These are phyloP conservation scores for Zapornia atra DNA, from an alignment of 2,113 vertebrate species.

Conservation along the genomic window DNA sequence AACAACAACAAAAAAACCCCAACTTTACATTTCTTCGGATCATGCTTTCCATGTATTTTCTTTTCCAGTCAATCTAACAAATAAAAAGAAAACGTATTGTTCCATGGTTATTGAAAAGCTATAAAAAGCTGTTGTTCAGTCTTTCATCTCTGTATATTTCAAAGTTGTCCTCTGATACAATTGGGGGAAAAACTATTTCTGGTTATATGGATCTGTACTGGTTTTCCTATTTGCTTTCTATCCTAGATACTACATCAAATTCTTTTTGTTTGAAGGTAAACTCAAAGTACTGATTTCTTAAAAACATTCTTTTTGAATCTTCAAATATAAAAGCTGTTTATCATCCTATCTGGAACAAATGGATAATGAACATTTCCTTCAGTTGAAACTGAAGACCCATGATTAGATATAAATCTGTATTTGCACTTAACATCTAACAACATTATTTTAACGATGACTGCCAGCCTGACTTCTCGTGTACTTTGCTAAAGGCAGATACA, in stretches of 20 bases:
- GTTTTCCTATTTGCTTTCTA: neutral
- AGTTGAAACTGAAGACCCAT: neutral
- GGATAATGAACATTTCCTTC: neutral
- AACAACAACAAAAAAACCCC: neutral
- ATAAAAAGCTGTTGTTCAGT: neutral
- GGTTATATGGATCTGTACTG: neutral
- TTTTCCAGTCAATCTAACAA: neutral
- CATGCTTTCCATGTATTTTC: neutral
- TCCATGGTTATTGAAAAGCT: neutral
- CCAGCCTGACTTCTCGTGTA: neutral
- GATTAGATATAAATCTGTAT: neutral
- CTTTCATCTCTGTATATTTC: neutral
- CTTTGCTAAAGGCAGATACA: neutral
- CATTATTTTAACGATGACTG: neutral
- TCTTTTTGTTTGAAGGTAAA: neutral
- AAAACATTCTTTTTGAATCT: neutral
- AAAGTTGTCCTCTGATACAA: neutral
- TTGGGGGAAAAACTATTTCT: neutral
- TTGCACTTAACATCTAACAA: neutral
- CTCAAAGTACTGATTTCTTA: neutral
- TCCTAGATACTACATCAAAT: rapidly evolving
- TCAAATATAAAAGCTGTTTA: neutral
- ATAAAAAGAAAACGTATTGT: neutral
- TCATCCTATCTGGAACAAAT: neutral
- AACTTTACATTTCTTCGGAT: neutral